A percentile compares a stretch with the other conserved stretches of the same genome.
These are phyloP conservation scores for Geothlypis trichas DNA, from an alignment of 2,113 vertebrate species.

Conservation along the genomic window DNA sequence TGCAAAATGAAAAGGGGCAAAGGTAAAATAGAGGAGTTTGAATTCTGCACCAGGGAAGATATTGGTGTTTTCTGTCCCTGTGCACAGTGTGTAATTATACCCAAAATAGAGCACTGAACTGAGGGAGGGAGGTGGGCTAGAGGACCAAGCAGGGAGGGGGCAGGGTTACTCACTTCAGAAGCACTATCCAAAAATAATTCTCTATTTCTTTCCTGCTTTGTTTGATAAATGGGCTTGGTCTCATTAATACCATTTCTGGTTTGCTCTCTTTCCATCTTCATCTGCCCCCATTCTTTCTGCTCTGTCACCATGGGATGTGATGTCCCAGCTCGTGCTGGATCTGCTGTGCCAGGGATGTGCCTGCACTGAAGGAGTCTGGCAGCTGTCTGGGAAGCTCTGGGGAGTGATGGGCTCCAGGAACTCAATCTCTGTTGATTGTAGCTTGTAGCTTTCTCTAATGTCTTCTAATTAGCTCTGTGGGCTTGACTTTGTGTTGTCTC, in stretches of 20 bases:
- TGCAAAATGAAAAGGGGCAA: not conserved
- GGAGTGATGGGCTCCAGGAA: not conserved
- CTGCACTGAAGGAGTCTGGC: not conserved
- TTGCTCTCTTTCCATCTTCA: not conserved
- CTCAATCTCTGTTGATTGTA: not conserved
- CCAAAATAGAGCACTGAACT: constrained; percentile 62
- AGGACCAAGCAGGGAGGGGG: not conserved
- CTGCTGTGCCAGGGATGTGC: not conserved
- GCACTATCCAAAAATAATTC: constrained; percentile 58
- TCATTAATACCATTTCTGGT: not conserved
- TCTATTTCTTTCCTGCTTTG: not conserved
- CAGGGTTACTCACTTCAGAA: constrained; percentile 52
- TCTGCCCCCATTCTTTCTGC: not conserved
- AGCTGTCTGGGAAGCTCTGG: not conserved
- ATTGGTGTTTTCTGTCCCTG: constrained; percentile 22
- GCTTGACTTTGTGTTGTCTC: not conserved
- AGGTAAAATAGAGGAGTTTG: constrained; percentile 19
- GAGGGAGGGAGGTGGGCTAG: constrained; percentile 13
- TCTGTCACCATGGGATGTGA: not conserved
- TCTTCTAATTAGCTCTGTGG: not conserved
- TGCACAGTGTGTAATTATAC: constrained; percentile 59
- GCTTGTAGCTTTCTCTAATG: not conserved
- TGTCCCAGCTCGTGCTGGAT: not conserved
- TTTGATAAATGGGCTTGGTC: constrained; percentile 38
- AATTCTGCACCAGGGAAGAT: constrained; percentile 33